Base-by-base conservation (phyloP, 1,140 invertebrate species). In the Paraescarpia echinospica region DNA sequence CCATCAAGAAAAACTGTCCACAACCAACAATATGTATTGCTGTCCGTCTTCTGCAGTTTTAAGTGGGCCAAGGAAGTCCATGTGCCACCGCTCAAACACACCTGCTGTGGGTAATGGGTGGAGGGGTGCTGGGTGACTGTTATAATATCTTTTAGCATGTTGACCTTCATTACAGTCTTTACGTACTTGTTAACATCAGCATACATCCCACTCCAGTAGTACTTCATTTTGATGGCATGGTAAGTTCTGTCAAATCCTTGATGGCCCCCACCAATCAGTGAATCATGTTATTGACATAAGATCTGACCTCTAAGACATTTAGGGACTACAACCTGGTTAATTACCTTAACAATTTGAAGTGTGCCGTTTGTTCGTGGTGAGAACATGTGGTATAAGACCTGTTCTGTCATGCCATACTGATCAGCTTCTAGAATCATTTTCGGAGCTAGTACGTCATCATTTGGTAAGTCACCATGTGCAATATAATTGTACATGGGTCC, bases 161-260 rank as follows among this genome's bases (percentile, higher is more conserved):
- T 94, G 89, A 93, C 94, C 94, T 33, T 35, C 35, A 31, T 93
- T 93, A 93, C 94, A 27, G 93, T 51, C 22, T 59, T 92, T 9
- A 94, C 90, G 90, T 94, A 94, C 35, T 94, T 91, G 88, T 90
- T 88, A 34, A 93, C 92, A 22, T 93, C 89, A 34, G 93, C 90
- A 88, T 92, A 93, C 94, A 94, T 94, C 88, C 89, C 91, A 27
- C 93, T 93, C 92, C 92, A 94, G 34, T 89, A 94, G 91, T 94
- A 94, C 34, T 94, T 94, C 31, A 92, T 77, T 89, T 92, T 35
- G n/a, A 94, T 92, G 35, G 92, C 35, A 14, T 77, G 31, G 51
- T 90, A 93, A 8, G 93, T 94, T 89, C 92, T 93, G 89, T 93
- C 93, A 35, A 94, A 34, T 22, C 94, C 94, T 92, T 93, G 92